Evolutionary conservation across 2,113 vertebrate genomes (phyloP).

Genomic region (Myrmecobius fasciatus): DNA sequence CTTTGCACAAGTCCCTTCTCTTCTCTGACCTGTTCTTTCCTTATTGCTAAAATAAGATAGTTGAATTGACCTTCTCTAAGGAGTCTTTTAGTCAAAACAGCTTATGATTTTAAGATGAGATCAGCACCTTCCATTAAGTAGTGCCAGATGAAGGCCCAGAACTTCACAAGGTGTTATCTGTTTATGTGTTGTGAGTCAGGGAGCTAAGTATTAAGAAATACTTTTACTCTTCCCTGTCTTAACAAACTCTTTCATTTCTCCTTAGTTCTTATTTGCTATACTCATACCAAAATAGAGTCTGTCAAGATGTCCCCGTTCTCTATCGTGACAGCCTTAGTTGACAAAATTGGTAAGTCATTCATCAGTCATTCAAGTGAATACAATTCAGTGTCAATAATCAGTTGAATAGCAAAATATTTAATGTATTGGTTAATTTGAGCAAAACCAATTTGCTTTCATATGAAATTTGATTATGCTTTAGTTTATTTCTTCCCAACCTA

Average conservation of each 20-base stretch:
- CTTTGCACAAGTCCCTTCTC: slow-evolving; percentile 9
- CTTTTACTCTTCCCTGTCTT: slow-evolving; percentile 49
- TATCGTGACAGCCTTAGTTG: slow-evolving; percentile 97
- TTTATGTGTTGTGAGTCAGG: slow-evolving; percentile 20
- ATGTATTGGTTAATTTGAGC: slow-evolving; percentile 35
- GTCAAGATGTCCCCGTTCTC: slow-evolving; percentile 92
- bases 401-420: slow-evolving; percentile 39
- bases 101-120: slow-evolving; percentile 38
- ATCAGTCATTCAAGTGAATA: background rate
- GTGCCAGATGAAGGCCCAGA: background rate
- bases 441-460: slow-evolving; percentile 40
- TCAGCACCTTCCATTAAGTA: background rate
- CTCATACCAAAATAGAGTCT: slow-evolving; percentile 88
- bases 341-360: slow-evolving; percentile 93
- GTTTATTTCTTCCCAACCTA: background rate
- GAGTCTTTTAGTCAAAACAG: slow-evolving; percentile 27
- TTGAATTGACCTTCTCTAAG: slow-evolving; percentile 5
- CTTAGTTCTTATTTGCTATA: slow-evolving; percentile 97
- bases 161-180: slow-evolving; percentile 47
- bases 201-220: slow-evolving; percentile 50
- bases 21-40: slow-evolving; percentile 34
- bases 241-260: slow-evolving; percentile 66
- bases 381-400: slow-evolving; percentile 44
- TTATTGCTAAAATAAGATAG: slow-evolving; percentile 25
- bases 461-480: slow-evolving; percentile 4